phyloP scores from a whole-genome alignment of 2,797 vertebrate species.

The Mallotus villosus region DNA sequence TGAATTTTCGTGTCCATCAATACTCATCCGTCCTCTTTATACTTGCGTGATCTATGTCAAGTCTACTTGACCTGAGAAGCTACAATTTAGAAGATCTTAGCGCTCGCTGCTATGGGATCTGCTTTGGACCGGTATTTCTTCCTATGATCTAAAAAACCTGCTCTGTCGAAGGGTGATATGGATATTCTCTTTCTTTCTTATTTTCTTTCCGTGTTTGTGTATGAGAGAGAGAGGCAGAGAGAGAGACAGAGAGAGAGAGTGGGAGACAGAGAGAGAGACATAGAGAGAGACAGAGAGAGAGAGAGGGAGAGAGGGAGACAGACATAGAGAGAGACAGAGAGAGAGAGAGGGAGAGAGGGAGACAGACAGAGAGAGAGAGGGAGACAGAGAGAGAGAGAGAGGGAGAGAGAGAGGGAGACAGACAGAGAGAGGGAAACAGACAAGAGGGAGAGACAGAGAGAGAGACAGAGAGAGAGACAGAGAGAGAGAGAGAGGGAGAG shows the following conservation, averaged over 20 bases:
- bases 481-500: neutral
- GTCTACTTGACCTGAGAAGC: no score
- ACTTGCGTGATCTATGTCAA: no score
- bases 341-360: neutral
- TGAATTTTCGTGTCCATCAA: no score
- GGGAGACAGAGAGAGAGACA: neutral
- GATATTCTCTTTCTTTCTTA: neutral
- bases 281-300: neutral
- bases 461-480: neutral
- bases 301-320: neutral
- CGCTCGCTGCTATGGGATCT: neutral
- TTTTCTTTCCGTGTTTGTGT: neutral
- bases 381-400: neutral
- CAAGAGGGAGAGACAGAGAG: neutral
- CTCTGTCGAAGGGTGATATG: neutral
- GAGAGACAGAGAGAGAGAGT: constrained; percentile 10
- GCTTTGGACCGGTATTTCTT: neutral
- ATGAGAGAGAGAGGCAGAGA: constrained; percentile 8
- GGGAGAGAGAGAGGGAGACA: neutral
- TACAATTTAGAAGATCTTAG: neutral
- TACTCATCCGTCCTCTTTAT: no score
- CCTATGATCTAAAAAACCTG: neutral
- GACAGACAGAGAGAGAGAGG: neutral
- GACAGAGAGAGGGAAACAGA: no score
- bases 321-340: neutral